These are phyloP conservation scores for rat (Rattus norvegicus) DNA, from an alignment of 2,113 vertebrate genomes.

Conservation along the genomic window DNA sequence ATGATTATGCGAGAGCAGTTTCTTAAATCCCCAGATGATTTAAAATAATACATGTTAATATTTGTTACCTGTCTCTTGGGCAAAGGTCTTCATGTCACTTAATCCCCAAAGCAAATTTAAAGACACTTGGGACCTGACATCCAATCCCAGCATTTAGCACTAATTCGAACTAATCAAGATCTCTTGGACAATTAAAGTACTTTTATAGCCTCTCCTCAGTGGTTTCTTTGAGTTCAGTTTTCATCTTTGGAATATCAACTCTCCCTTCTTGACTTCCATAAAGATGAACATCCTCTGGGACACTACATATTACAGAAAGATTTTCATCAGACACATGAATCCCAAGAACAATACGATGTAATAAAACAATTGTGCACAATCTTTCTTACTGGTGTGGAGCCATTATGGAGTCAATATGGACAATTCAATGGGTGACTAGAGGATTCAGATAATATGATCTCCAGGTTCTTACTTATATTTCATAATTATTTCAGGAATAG, in stretches of 20 bases:
- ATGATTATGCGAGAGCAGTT: not conserved
- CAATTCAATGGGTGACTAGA: conserved; percentile 78
- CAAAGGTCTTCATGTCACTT: not conserved
- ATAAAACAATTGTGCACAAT: conserved; percentile 85
- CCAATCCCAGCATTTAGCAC: not conserved
- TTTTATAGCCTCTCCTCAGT: not conserved
- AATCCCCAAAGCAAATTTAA: conserved; percentile 25
- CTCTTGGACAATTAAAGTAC: not conserved
- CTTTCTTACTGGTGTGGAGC: conserved; percentile 90
- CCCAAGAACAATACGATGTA: conserved; percentile 84
- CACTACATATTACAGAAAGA: conserved; percentile 90
- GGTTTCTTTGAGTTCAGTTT: not conserved
- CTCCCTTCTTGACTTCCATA: not conserved
- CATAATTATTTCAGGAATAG: conserved; percentile 83
- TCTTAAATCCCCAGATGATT: not conserved
- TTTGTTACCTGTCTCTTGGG: not conserved
- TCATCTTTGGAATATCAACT: not conserved
- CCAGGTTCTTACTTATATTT: conserved; percentile 93
- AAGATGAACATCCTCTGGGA: conserved; percentile 89
- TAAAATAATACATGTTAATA: conserved; percentile 5
- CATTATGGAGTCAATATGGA: conserved; percentile 81
- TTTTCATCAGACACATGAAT: conserved; percentile 91
- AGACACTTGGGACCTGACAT: not conserved
- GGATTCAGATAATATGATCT: conserved; percentile 87
- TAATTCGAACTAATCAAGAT: not conserved